These are phyloP conservation scores for Aurelia sp. DNA, from an alignment of 30 jellyfish, hydroid and myxozoan genomes.

Conservation along the genomic window DNA sequence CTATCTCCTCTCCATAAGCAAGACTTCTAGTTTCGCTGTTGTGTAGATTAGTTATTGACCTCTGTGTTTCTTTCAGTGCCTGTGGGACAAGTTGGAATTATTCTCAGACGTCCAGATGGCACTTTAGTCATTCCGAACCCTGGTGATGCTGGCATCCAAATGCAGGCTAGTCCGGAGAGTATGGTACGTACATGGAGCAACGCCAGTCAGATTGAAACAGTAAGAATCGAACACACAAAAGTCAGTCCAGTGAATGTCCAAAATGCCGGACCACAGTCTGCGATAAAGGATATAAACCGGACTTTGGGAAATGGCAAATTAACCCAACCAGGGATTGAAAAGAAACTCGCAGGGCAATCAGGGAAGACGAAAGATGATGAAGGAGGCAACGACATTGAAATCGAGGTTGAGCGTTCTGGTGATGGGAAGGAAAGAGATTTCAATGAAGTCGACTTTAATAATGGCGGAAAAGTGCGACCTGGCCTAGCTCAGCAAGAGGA, in stretches of 20 bases:
- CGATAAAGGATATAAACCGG: not conserved
- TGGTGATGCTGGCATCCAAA: slow-evolving; percentile 53
- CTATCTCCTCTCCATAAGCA: not conserved
- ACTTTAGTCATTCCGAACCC: slow-evolving; percentile 66
- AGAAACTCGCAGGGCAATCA: not conserved
- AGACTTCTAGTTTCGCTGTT: not conserved
- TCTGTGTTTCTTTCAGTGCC: slow-evolving; percentile 2
- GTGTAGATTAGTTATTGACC: not conserved
- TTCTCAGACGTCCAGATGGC: slow-evolving; percentile 88
- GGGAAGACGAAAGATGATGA: slow-evolving; percentile 6
- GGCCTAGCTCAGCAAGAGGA: slow-evolving; percentile 25
- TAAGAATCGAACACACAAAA: slow-evolving; percentile 81
- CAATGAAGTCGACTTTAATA: not conserved
- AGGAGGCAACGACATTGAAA: slow-evolving; percentile 44
- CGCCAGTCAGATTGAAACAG: slow-evolving; percentile 90
- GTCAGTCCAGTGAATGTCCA: slow-evolving; percentile 64
- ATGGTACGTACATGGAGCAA: slow-evolving; percentile 73
- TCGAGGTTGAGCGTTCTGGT: slow-evolving; percentile 62
- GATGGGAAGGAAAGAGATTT: slow-evolving; percentile 38
- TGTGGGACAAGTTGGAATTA: slow-evolving; percentile 71
- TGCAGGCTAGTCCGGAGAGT: slow-evolving; percentile 31
- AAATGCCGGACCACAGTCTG: slow-evolving; percentile 16
- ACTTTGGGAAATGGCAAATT: slow-evolving; percentile 1
- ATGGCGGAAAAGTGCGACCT: slow-evolving; percentile 1
- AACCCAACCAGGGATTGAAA: slow-evolving; percentile 1